Evolutionary conservation across 2,113 vertebrate genomes (phyloP), one percentile per base, ranked within the genome.

Genomic region (Chroicocephalus ridibundus): DNA sequence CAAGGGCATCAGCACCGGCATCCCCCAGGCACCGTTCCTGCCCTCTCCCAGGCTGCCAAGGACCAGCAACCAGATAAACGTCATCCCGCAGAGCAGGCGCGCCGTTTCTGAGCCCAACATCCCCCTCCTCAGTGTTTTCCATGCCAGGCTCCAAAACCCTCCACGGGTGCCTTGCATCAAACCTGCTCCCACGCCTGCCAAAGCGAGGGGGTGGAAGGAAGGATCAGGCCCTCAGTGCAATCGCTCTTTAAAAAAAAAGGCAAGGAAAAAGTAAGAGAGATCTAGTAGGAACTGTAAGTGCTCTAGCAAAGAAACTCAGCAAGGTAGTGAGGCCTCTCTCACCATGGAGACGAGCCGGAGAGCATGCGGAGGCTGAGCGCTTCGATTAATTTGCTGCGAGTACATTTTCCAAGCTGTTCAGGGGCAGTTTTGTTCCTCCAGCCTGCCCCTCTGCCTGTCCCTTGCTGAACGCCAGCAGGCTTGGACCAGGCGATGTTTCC

Each of bases 301-400:
- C 74, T 86, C 52, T 13, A 11, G 86, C 8, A 5, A 87, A 96
- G 92, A 21, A 65, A 31, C 40, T 27, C 61, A 52, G 75, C 44
- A 42, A 87, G 79, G 90, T 57, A 78, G 70, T 2, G 22, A 97
- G 84, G 84, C 9, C 62, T 46, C 65, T 80, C 88, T 97, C 96
- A 87, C 95, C 91, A 95, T 96, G 95, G 94, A 93, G 93, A 97
- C 47, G 1, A 66, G 15, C 27, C 3, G 19, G 84, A 51, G 86
- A 65, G 36, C 4, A 2, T 47, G 92, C 3, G 10, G 88, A 88
- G 82, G 94, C 69, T 57, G 13, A 13, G 36, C 1, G 4, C 78
- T 55, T 62, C 24, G 0, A 34, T 42, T 76, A 34, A 31, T 77
- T 66, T 29, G 31, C 82, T 34, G n/a, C 5, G 0, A 60, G 62